phyloP scores from a whole-genome alignment of 2,113 vertebrate genomes.

The Otolemur garnettii region DNA sequence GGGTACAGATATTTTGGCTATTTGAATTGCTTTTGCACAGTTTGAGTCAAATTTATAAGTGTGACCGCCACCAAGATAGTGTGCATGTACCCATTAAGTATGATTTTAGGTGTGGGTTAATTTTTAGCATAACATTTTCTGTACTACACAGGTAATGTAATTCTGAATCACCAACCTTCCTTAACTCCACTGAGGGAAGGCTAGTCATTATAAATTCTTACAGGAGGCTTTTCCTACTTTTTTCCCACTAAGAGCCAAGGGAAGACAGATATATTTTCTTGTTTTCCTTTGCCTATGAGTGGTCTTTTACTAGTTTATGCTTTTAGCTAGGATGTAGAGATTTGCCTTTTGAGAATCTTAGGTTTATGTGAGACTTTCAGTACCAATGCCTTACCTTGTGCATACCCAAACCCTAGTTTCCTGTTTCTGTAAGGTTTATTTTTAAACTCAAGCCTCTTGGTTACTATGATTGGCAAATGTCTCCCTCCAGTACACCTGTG shows the following conservation, averaged over 20 bases:
- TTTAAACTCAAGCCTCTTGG: neutral
- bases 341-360: neutral
- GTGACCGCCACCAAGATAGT: too few species aligned
- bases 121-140: conserved; percentile 32
- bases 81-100: too few species aligned
- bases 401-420: neutral
- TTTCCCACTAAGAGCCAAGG: conserved; percentile 19
- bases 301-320: conserved; percentile 1
- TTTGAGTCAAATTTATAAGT: too few species aligned
- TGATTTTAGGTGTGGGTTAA: too few species aligned
- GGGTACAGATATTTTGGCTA: too few species aligned
- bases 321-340: conserved; percentile 18
- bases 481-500: neutral
- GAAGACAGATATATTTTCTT: conserved; percentile 7
- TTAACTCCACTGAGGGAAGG: neutral
- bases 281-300: neutral
- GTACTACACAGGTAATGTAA: neutral
- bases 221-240: neutral
- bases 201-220: conserved; percentile 33
- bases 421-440: conserved; percentile 44
- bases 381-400: neutral
- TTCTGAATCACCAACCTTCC: neutral
- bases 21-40: too few species aligned
- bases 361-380: conserved; percentile 19
- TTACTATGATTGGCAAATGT: conserved; percentile 41